Percentiles rank a stretch among this genome's conserved stretches.
Conservation (phyloP, 1,140 invertebrate species). For the Pseudomyrmex flavicornis region DNA sequence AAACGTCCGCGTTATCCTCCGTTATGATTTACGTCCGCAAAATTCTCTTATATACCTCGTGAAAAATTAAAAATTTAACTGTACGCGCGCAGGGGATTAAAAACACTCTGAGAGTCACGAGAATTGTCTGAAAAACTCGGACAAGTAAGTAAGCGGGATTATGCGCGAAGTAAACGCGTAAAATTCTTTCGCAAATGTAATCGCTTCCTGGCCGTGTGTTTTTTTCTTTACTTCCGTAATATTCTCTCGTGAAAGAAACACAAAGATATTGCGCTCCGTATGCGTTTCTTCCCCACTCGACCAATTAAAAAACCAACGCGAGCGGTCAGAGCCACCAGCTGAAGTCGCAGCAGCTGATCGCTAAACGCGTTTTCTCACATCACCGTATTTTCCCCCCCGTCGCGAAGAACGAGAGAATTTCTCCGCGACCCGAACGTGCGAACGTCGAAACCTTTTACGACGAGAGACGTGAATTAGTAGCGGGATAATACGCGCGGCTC, state of each 20-base stretch:
- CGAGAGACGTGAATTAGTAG: constrained; percentile 21
- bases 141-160: neutral
- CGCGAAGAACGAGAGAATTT: neutral
- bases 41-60: too few relatives aligned
- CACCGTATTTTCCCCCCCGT: neutral
- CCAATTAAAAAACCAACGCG: too few relatives aligned
- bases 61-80: neutral
- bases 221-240: neutral
- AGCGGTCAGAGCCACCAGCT: too few relatives aligned
- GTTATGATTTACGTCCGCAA: neutral
- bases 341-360: neutral
- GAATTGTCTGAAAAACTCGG: neutral
- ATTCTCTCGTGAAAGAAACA: neutral
- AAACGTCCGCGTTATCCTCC: neutral
- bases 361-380: neutral
- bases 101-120: too few relatives aligned
- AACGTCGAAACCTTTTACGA: constrained; percentile 53
- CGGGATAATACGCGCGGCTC: constrained; percentile 8
- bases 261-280: neutral
- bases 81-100: too few relatives aligned
- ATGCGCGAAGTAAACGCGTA: neutral
- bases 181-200: neutral
- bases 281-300: too few relatives aligned
- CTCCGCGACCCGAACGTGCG: constrained; percentile 7
- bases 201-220: too few relatives aligned